phyloP scores from a whole-genome alignment of 1,140 invertebrate genomes.

The Bombus vancouverensis region DNA sequence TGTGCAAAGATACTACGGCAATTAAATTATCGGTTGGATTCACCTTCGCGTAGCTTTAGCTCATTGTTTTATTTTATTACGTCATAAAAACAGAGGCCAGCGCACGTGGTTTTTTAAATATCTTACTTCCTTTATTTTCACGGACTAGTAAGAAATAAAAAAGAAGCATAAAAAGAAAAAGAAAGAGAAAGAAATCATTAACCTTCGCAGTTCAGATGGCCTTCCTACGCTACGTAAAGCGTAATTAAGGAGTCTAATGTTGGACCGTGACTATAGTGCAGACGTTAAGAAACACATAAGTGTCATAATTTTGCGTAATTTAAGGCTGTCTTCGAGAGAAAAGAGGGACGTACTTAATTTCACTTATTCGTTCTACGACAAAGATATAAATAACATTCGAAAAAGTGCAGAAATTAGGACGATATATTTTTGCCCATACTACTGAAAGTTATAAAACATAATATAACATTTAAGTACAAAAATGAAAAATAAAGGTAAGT shows the following conservation, averaged over 20 bases:
- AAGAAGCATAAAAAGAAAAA: too few species aligned
- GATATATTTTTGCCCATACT: too few species aligned
- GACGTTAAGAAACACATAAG: background rate
- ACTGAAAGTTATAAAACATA: too few species aligned
- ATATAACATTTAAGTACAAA: too few species aligned
- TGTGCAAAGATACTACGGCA: too few species aligned
- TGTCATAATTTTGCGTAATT: conserved; percentile 14
- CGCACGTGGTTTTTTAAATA: background rate
- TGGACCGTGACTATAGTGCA: too few species aligned
- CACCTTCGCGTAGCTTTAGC: background rate
- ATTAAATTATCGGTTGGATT: background rate
- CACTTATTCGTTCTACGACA: background rate
- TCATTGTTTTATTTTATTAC: background rate
- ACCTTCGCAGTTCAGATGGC: conserved; percentile 13
- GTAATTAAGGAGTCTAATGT: conserved; percentile 20
- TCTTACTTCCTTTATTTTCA: background rate
- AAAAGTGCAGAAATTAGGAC: too few species aligned
- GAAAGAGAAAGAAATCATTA: conserved; percentile 14
- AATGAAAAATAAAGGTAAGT: background rate
- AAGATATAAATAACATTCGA: too few species aligned
- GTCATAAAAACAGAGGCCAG: background rate
- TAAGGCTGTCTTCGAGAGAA: background rate
- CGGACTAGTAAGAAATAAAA: background rate
- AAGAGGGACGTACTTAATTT: background rate
- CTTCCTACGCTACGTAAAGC: conserved; percentile 6